Base-by-base conservation (phyloP, 2,888 invertebrate species). In the Lydus trimaculatus region DNA sequence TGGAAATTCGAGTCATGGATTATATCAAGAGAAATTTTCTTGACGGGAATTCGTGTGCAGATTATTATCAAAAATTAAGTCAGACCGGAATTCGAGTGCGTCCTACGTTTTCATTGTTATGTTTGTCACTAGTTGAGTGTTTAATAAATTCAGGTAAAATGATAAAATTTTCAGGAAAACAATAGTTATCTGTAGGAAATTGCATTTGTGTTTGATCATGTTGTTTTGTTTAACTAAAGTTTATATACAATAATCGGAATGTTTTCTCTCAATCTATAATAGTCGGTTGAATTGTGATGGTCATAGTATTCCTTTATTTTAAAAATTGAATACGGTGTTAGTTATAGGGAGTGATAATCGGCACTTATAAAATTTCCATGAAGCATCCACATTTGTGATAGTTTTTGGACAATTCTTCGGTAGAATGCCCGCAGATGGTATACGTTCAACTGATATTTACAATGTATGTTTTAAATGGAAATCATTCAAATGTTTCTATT, bases 331-430 rank as follows among this genome's bases (percentile, higher is more conserved):
- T n/a, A n/a, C n/a, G n/a, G n/a, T n/a, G n/a, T n/a, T n/a, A n/a
- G n/a, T n/a, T n/a, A n/a, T n/a, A n/a, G n/a, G 75, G 61, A 62
- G 68, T 13, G 72, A 73, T 23, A 39, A 64, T 31, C 72, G 61
- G 33, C 65, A 61, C 15, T 61, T 67, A 60, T 68, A 69, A 0
- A 75, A 60, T 56, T 75, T 83, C 20, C 78, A 82, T 67, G 76
- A 79, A 33, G 76, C 73, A 39, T 75, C 82, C 25, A 75, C 77
- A n/a, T 81, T 78, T 64, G 74, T 79, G 11, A 64, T 83, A 23
- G 65, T 77, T 23, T 70, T 81, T 58, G 80, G 79, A 0, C 82
- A 82, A 70, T 78, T 77, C 64, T 82, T 82, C 64, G 83, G 81
- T 0, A 74, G 81, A 15, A 81, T 83, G 82, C 83, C 83, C 7